Evolutionary conservation across 2,797 vertebrate genomes (phyloP).

Genomic region (Capromys pilorides): DNA sequence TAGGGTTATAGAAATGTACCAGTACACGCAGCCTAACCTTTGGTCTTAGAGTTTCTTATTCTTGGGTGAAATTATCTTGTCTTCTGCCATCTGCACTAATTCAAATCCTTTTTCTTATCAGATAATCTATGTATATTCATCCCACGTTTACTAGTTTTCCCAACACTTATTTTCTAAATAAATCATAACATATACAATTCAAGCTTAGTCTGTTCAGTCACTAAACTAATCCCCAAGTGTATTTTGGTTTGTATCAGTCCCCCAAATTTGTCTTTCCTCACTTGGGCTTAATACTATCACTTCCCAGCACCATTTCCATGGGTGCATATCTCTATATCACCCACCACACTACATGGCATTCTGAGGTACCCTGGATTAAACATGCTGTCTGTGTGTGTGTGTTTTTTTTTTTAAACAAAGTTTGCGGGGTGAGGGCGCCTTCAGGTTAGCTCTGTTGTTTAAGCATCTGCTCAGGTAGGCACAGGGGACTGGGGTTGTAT

Average conservation of each 20-base stretch:
- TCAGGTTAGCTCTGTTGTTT: no score
- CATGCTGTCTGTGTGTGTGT: no score
- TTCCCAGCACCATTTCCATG: background rate
- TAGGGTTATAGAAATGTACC: background rate
- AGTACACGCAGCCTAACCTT: no score
- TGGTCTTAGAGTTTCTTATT: constrained; percentile 40
- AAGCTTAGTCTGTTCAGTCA: background rate
- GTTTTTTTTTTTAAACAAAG: no score
- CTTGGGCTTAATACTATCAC: background rate
- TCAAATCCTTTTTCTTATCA: constrained; percentile 4
- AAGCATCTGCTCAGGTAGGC: no score
- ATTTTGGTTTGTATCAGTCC: background rate
- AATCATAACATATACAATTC: background rate
- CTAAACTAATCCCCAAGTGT: background rate
- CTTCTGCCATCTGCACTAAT: background rate
- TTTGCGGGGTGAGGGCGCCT: no score
- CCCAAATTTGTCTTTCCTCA: background rate
- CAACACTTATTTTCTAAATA: background rate
- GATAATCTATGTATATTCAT: background rate
- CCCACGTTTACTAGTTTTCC: constrained; percentile 20
- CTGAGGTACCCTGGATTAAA: background rate
- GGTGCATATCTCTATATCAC: background rate
- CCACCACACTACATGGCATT: no score
- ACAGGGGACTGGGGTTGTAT: no score
- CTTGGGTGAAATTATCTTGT: constrained; percentile 2